These are phyloP conservation scores for Rotaria socialis DNA, from an alignment of 2,888 invertebrate genomes.

Conservation along the genomic window DNA sequence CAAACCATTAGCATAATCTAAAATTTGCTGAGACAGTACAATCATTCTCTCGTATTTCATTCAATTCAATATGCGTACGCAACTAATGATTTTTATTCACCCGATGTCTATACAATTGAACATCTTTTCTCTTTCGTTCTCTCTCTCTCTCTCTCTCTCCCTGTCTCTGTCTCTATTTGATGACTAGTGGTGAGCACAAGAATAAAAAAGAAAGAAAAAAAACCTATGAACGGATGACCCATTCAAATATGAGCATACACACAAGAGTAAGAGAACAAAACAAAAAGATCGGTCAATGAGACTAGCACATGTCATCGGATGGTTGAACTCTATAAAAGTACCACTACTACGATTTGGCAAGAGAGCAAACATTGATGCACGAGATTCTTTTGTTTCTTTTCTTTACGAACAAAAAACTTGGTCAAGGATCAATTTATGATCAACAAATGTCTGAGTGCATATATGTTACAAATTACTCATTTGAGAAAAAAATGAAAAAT, in stretches of 20 bases:
- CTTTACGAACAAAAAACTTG: neutral
- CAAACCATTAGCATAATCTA: constrained; percentile 29
- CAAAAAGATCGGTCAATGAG: constrained; percentile 16
- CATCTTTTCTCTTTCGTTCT: constrained; percentile 23
- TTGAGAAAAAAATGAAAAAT: neutral
- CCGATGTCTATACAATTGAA: neutral
- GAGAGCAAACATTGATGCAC: constrained; percentile 11
- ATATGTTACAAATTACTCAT: neutral
- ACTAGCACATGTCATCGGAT: constrained; percentile 18
- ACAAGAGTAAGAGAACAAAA: neutral
- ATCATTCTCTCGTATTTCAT: constrained; percentile 16
- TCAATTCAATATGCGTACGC: neutral
- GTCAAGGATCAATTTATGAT: constrained; percentile 32
- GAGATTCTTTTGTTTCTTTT: constrained; percentile 12
- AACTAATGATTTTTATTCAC: constrained; percentile 19
- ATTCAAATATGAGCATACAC: neutral
- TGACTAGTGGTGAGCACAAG: neutral
- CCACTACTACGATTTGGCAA: neutral
- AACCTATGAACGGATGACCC: neutral
- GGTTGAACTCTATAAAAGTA: constrained; percentile 26
- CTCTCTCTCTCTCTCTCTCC: neutral
- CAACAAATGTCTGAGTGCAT: constrained; percentile 24
- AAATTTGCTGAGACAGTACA: constrained; percentile 13
- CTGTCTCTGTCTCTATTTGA: neutral
- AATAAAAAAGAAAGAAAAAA: neutral